Percentiles rank a stretch among this genome's conserved stretches.
These are phyloP conservation scores for Pica pica DNA, from an alignment of 2,113 vertebrate genomes.

Conservation along the genomic window DNA sequence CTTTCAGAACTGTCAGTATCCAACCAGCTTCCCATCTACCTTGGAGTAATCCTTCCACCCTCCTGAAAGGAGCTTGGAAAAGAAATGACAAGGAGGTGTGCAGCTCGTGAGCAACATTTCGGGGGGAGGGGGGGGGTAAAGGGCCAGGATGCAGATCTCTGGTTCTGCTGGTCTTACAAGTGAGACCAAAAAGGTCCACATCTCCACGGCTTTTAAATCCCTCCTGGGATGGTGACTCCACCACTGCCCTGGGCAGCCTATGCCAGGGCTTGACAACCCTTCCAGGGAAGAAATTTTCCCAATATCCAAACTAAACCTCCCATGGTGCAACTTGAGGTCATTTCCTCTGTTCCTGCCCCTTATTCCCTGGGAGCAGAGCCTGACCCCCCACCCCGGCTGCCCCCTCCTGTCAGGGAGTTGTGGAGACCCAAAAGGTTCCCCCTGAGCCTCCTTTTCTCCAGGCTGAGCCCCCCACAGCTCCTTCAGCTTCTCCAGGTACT, in stretches of 20 bases:
- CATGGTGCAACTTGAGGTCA: neutral
- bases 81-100: neutral
- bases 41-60: neutral
- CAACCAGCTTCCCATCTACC: neutral
- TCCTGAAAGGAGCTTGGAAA: neutral
- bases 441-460: neutral
- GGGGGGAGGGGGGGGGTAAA: neutral
- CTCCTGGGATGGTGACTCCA: neutral
- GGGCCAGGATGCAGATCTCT: neutral
- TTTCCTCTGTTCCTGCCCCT: neutral
- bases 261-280: neutral
- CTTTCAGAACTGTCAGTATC: constrained; percentile 45
- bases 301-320: neutral
- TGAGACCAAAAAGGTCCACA: neutral
- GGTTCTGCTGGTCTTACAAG: neutral
- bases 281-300: neutral
- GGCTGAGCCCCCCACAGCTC: neutral
- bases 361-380: neutral
- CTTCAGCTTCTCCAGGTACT: neutral
- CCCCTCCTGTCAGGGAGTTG: neutral
- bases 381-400: neutral
- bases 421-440: neutral
- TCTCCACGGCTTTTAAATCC: neutral
- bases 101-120: neutral
- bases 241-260: neutral